These are phyloP conservation scores for Petrocephalus sullivani DNA, from an alignment of 2,797 vertebrate genomes.

Conservation along the genomic window DNA sequence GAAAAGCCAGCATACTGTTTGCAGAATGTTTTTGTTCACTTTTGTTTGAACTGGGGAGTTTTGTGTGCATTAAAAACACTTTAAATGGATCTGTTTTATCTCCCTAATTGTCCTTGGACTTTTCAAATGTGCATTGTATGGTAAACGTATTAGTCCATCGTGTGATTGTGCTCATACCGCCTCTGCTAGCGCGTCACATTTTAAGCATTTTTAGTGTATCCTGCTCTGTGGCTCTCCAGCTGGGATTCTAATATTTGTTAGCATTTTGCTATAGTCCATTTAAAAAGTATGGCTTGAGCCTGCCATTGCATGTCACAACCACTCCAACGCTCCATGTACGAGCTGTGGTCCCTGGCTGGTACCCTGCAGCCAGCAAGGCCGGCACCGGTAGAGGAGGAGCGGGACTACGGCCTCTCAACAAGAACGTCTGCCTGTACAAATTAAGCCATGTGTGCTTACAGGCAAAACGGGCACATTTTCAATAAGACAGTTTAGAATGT, in stretches of 20 bases:
- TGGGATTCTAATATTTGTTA: not conserved
- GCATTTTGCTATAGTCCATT: not conserved
- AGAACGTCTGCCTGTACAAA: too few species aligned
- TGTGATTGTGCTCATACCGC: not conserved
- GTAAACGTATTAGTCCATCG: not conserved
- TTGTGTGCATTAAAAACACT: conserved; percentile 22
- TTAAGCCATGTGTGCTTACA: too few species aligned
- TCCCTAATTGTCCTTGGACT: not conserved
- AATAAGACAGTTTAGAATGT: not conserved
- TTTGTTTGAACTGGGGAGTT: conserved; percentile 60
- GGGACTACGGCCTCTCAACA: too few species aligned
- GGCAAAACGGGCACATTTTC: too few species aligned
- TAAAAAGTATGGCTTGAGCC: too few species aligned
- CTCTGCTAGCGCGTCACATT: not conserved
- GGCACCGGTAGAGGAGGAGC: too few species aligned
- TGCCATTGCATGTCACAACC: too few species aligned
- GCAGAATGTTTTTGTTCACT: conserved; percentile 40
- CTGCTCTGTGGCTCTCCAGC: not conserved
- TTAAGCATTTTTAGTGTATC: not conserved
- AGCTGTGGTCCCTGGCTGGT: too few species aligned
- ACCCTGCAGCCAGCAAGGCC: too few species aligned
- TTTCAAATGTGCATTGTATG: not conserved
- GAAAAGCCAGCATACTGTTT: conserved; percentile 49
- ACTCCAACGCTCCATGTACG: too few species aligned
- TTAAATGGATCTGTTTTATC: conserved; percentile 14